phyloP scores from a whole-genome alignment of 2,888 invertebrate species.

The Poecilus cupreus region DNA sequence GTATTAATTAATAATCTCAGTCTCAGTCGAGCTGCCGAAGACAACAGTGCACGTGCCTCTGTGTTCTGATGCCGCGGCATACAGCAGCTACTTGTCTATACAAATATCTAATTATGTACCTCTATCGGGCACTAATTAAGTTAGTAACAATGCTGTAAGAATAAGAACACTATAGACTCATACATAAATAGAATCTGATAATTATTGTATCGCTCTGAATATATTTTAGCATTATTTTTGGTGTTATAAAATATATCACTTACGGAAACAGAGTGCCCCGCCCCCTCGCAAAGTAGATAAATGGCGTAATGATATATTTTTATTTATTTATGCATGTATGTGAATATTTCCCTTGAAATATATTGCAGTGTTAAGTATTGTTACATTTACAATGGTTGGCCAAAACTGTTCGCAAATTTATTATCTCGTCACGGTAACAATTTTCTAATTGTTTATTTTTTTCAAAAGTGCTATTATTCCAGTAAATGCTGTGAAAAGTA shows the following conservation, averaged over 20 bases:
- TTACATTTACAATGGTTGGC: neutral
- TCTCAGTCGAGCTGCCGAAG: too few relatives aligned
- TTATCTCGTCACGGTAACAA: slow-evolving; percentile 8
- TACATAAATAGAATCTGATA: too few relatives aligned
- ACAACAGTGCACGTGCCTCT: neutral
- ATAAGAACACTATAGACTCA: too few relatives aligned
- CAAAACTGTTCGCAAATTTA: neutral
- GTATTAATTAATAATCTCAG: slow-evolving; percentile 11
- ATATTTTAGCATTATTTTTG: too few relatives aligned
- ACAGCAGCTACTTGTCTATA: slow-evolving; percentile 7
- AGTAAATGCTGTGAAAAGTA: slow-evolving; percentile 35
- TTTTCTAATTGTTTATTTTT: slow-evolving; percentile 20
- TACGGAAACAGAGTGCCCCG: too few relatives aligned
- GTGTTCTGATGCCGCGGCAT: neutral
- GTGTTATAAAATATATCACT: too few relatives aligned
- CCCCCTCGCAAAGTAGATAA: neutral
- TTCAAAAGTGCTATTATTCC: slow-evolving; percentile 11
- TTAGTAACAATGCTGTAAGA: neutral
- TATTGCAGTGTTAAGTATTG: neutral
- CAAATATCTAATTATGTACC: slow-evolving; percentile 33
- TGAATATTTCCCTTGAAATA: too few relatives aligned
- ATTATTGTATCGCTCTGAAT: too few relatives aligned
- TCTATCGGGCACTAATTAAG: slow-evolving; percentile 11
- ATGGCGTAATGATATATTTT: neutral
- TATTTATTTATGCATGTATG: neutral